Conservation (phyloP, 2,888 invertebrate species). For the Melanostoma scalare region DNA sequence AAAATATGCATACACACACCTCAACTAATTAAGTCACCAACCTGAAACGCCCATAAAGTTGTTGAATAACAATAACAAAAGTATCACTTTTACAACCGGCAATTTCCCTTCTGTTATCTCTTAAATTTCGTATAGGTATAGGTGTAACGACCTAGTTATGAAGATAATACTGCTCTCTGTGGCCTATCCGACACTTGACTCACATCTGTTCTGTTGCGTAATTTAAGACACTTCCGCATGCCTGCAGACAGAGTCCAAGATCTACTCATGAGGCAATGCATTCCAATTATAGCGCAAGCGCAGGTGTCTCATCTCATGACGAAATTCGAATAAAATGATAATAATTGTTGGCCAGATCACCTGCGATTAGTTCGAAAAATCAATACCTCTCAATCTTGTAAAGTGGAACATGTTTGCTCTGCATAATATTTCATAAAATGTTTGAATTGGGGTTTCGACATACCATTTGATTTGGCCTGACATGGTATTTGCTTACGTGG, state of each 20-base stretch:
- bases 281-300: background rate
- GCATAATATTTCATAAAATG: conserved; percentile 22
- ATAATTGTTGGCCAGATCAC: too few species aligned
- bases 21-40: too few species aligned
- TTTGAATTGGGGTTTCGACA: conserved; percentile 48
- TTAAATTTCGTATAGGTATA: background rate
- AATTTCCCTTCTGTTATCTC: background rate
- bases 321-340: too few species aligned
- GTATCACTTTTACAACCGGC: background rate
- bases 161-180: background rate
- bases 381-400: conserved; percentile 2
- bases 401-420: conserved; percentile 55
- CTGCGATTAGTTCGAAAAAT: background rate
- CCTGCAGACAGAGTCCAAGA: background rate
- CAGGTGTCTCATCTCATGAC: too few species aligned
- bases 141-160: background rate
- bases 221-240: background rate
- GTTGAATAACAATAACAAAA: background rate
- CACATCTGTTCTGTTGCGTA: conserved; percentile 4
- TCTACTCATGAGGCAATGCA: background rate
- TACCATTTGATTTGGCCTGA: conserved; percentile 40
- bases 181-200: background rate
- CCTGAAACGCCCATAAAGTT: background rate
- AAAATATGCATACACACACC: too few species aligned
- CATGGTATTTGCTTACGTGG: conserved; percentile 48